Conservation (phyloP, 2,888 invertebrate species). For the Nasonia oneida region DNA sequence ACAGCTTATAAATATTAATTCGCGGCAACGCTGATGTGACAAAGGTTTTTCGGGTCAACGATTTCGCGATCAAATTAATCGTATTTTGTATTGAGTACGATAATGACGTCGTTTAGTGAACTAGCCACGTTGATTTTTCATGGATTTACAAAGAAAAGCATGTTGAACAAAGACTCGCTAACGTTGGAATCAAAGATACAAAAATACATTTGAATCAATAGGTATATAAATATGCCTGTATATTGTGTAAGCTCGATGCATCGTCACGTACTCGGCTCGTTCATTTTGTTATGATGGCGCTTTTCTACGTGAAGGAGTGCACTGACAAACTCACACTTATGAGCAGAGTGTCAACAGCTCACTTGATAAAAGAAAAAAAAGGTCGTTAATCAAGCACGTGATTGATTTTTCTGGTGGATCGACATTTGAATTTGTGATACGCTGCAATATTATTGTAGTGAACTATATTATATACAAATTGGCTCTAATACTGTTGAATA, state of each 20-base stretch:
- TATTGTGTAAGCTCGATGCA: conserved; percentile 5
- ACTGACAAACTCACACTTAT: neutral
- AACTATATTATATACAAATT: conserved; percentile 1
- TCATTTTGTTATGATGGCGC: neutral
- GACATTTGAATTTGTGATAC: conserved; percentile 2
- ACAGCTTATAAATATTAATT: neutral
- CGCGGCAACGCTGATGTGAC: neutral
- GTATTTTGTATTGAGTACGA: neutral
- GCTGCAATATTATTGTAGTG: conserved; percentile 12
- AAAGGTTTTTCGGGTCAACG: neutral
- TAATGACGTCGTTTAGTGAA: neutral
- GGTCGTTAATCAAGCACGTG: neutral
- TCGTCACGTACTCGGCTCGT: neutral
- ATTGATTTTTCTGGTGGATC: conserved; percentile 1
- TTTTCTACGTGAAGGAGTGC: neutral
- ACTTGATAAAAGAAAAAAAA: neutral
- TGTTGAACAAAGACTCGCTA: neutral
- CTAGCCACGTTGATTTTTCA: neutral
- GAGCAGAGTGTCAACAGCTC: too few species aligned
- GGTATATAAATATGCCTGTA: conserved; percentile 41
- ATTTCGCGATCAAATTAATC: neutral
- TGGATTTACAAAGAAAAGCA: neutral
- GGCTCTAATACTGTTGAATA: conserved; percentile 25
- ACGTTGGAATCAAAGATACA: conserved; percentile 6
- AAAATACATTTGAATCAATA: conserved; percentile 32